Conservation (phyloP, 2,888 invertebrate genomes). For the Dolomedes plantarius region DNA sequence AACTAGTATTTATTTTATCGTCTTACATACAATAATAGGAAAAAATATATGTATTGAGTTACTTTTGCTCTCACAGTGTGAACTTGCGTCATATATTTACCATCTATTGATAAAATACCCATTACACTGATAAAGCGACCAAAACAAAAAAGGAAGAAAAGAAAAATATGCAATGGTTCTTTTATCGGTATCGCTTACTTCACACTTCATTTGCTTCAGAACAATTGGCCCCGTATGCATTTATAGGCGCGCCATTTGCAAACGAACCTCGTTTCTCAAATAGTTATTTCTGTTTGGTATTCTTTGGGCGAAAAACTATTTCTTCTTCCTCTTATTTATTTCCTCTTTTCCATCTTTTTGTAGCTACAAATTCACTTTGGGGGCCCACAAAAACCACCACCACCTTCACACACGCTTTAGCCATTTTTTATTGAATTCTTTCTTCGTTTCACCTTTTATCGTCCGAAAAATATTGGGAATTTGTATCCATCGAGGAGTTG, state of each 20-base stretch:
- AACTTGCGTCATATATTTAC: too few species aligned
- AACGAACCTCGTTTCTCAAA: conserved; percentile 62
- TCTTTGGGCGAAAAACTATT: conserved; percentile 59
- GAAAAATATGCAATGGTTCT: too few species aligned
- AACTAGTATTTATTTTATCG: too few species aligned
- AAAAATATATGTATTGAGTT: too few species aligned
- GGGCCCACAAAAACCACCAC: background rate
- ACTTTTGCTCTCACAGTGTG: too few species aligned
- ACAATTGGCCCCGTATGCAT: conserved; percentile 13
- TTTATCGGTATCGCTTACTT: too few species aligned
- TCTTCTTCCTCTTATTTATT: conserved; percentile 30
- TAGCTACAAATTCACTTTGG: conserved; percentile 54
- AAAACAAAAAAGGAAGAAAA: too few species aligned
- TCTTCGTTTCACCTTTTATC: conserved; percentile 7
- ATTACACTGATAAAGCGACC: too few species aligned
- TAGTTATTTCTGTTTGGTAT: conserved; percentile 70
- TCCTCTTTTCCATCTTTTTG: background rate
- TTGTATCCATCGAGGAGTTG: conserved; percentile 26
- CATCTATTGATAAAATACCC: too few species aligned
- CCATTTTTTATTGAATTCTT: conserved; percentile 6
- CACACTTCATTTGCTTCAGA: too few species aligned
- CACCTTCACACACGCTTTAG: background rate
- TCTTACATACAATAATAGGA: too few species aligned
- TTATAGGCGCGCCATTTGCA: conserved; percentile 41
- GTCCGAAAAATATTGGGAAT: conserved; percentile 12